Conservation (phyloP, 2,888 invertebrate species). For the Tetrapedia diversipes region DNA sequence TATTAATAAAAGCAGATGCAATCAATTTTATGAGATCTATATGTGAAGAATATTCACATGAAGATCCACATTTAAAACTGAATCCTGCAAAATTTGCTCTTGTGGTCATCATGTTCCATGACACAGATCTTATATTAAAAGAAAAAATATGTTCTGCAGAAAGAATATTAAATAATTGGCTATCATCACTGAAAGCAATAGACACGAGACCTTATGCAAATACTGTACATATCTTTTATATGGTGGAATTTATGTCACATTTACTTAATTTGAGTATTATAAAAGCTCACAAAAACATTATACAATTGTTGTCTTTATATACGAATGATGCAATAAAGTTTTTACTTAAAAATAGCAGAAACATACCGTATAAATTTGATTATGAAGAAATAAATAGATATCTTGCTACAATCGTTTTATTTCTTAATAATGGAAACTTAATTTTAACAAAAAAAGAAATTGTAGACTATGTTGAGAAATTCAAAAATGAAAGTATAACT, state of each 20-base stretch:
- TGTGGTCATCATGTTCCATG: constrained; percentile 69
- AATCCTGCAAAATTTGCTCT: constrained; percentile 67
- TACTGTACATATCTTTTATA: constrained; percentile 50
- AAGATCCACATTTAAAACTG: constrained; percentile 36
- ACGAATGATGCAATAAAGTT: constrained; percentile 55
- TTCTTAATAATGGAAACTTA: constrained; percentile 38
- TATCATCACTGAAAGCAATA: constrained; percentile 63
- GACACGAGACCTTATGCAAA: constrained; percentile 74
- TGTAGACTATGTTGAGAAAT: constrained; percentile 32
- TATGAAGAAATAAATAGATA: constrained; percentile 61
- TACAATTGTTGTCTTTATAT: constrained; percentile 44
- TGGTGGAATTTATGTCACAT: constrained; percentile 67
- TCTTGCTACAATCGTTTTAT: constrained; percentile 29
- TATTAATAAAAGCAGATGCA: constrained; percentile 38
- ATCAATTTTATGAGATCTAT: constrained; percentile 58
- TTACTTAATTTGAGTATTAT: constrained; percentile 46
- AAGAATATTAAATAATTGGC: constrained; percentile 58
- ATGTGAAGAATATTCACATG: constrained; percentile 45
- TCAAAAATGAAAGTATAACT: constrained; percentile 47
- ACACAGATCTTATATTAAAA: constrained; percentile 65
- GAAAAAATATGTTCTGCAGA: constrained; percentile 49
- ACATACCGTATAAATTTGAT: constrained; percentile 30
- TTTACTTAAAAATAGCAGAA: constrained; percentile 60
- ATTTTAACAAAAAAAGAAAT: constrained; percentile 40
- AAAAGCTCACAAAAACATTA: background rate